Evolutionary conservation across 2,113 vertebrate species (phyloP), one percentile per base, ranked within the genome.

Genomic region (Percopsis transmontana): DNA sequence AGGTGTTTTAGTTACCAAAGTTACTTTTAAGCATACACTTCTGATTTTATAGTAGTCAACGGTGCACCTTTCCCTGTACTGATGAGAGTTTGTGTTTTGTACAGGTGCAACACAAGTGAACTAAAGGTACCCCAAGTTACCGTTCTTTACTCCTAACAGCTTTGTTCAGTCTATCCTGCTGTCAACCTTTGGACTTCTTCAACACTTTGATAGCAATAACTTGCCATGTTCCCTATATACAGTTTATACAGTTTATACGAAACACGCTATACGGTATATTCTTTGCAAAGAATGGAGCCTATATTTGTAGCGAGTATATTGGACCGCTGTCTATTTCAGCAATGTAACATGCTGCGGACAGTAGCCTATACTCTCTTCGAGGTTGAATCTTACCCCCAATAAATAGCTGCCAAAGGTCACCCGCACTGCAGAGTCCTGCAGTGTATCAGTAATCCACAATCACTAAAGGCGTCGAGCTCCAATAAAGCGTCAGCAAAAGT

Each of bases 361-460:
- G 51, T 48, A 45, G 42, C n/a, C 65, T 71, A 64, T 77, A 45
- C 2, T 70, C 58, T 62, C 80, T 78, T 80, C 64, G 82, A 86
- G 83, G 72, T 74, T 81, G 58, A 82, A 74, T 89, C 92, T 92
- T 93, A 93, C 92, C 92, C 72, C 85, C 85, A 82, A 85, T 79
- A 85, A 88, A 84, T 62, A 79, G 85, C 80, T 82, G 87, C 84
- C 84, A 88, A 87, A 81, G 76, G 87, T 80, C 75, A 61, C 24
- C 40, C 45, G 58, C 72, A 68, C 51, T 33, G 33, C 54, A 59
- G 58, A 73, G 65, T 88, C 84, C 76, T 77, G 87, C 83, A 62
- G 82, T 81, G 62, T 86, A 82, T 88, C 88, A 89, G 77, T 93
- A 93, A 93, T 93, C 92, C 92, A 92, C 85, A 91, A 81, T 71